Evolutionary conservation across 2,888 invertebrate species (phyloP), one percentile per base, ranked within the genome.

Genomic region (Clistopyga incitator): DNA sequence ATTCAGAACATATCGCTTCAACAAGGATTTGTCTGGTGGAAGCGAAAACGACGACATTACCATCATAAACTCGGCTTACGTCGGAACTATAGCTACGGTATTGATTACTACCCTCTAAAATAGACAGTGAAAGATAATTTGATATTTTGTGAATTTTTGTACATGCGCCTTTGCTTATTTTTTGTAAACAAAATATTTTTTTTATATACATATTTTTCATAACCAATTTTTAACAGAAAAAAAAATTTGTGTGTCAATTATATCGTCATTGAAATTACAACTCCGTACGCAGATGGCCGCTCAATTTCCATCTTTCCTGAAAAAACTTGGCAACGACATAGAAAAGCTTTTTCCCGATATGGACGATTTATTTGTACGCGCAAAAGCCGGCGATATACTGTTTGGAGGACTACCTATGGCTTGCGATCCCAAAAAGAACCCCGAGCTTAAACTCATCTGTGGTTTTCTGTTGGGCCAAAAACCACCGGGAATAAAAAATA

Each of bases 331-430:
- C 87, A 90, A 92, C n/a, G 94, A 94, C 0, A 88, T 95, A 52
- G 94, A 94, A 20, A 93, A 94, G 83, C 93, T 95, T 86, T 95
- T 95, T 90, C 91, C 94, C 0, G 93, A 93, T 80, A 90, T 94
- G 0, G 93, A 92, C 0, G 94, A 94, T 67, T 93, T 95, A 0
- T 95, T 95, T 89, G 78, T 94, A 56, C 93, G 93, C 25, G 94
- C 93, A 2, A 94, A 93, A 76, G 94, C 94, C 0, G 93, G 91
- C 45, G 95, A 95, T 54, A 89, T 96, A 20, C 93, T 96, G 67
- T 96, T 95, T 85, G 94, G 94, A 15, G 96, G 96, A 2, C 88
- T 95, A 20, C 94, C 92, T 81, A 91, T 96, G 20, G 94, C 94
- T 85, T 95, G 95, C 83, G 92, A 93, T 54, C 92, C 93, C 0